Conservation (phyloP, 2,113 vertebrate genomes). For the Plectropomus leopardus region DNA sequence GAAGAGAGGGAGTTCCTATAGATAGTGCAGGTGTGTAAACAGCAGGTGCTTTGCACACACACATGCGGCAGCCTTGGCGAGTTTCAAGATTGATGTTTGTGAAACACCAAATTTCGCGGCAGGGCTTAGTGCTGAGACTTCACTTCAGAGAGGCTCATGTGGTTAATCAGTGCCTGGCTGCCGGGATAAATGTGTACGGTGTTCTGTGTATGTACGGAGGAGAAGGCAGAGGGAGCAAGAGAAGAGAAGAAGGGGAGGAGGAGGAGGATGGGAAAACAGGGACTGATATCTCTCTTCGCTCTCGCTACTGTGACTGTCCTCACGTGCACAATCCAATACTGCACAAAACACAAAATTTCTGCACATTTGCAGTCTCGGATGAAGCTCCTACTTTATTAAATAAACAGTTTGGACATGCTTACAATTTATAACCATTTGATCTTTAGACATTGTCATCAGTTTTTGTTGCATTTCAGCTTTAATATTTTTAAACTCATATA, state of each 20-base stretch:
- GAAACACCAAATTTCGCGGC: conserved; percentile 69
- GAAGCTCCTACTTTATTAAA: conserved; percentile 41
- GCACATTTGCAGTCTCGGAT: conserved; percentile 43
- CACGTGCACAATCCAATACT: conserved; percentile 46
- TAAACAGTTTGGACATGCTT: conserved; percentile 28
- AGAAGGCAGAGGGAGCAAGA: conserved; percentile 12
- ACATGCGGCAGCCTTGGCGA: conserved; percentile 4
- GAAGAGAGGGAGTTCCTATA: conserved; percentile 67
- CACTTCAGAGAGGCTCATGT: conserved; percentile 67
- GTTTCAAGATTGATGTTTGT: conserved; percentile 75
- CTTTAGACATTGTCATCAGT: conserved; percentile 22
- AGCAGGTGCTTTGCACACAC: conserved; percentile 69
- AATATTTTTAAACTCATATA: conserved; percentile 40
- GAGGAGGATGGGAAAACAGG: conserved; percentile 12
- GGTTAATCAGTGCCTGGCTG: conserved; percentile 72
- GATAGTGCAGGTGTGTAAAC: conserved; percentile 74
- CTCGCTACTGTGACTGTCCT: conserved; percentile 17
- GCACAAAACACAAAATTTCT: conserved; percentile 41
- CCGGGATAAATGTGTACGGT: conserved; percentile 45
- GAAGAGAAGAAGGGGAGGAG: background rate
- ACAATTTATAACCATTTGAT: conserved; percentile 41
- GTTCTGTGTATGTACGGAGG: conserved; percentile 47
- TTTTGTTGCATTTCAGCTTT: conserved; percentile 48
- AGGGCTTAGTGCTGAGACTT: conserved; percentile 82
- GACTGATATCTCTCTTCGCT: conserved; percentile 27